Percentiles rank a stretch among this genome's conserved stretches.
Conservation (phyloP, 2,113 vertebrate genomes). For the Chunga burmeisteri region DNA sequence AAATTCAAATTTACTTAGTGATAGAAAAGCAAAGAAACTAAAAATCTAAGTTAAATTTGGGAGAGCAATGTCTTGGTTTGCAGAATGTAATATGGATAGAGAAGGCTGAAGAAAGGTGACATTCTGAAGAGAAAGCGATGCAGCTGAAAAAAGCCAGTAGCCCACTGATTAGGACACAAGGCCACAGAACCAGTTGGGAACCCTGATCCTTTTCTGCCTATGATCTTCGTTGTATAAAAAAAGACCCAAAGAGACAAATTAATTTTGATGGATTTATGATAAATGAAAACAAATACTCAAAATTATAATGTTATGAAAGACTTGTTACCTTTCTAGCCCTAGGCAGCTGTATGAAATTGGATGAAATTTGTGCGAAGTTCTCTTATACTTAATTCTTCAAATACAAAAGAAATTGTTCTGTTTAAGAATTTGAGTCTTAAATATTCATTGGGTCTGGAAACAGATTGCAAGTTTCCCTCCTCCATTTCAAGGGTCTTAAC, state of each 20-base stretch:
- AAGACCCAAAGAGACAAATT: not conserved
- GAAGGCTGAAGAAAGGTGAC: not conserved
- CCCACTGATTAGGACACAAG: not conserved
- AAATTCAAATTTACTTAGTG: not conserved
- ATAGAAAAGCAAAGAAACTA: not conserved
- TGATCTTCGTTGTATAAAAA: not conserved
- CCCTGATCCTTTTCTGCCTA: not conserved
- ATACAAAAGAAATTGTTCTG: not conserved
- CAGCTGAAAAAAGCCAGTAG: not conserved
- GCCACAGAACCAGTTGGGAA: not conserved
- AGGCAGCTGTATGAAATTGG: not conserved
- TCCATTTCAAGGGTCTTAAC: not conserved
- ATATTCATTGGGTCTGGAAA: not conserved
- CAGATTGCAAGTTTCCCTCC: not conserved
- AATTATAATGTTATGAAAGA: not conserved
- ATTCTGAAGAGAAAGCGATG: not conserved
- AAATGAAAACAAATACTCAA: not conserved
- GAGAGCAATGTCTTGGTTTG: not conserved
- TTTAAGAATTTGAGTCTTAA: not conserved
- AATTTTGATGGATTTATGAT: not conserved
- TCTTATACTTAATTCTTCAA: not conserved
- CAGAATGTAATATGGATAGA: not conserved
- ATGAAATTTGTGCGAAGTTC: not conserved
- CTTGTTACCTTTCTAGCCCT: not conserved
- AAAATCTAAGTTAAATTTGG: not conserved